phyloP scores from a whole-genome alignment of 2,113 vertebrate genomes.

The Pandion haliaetus region DNA sequence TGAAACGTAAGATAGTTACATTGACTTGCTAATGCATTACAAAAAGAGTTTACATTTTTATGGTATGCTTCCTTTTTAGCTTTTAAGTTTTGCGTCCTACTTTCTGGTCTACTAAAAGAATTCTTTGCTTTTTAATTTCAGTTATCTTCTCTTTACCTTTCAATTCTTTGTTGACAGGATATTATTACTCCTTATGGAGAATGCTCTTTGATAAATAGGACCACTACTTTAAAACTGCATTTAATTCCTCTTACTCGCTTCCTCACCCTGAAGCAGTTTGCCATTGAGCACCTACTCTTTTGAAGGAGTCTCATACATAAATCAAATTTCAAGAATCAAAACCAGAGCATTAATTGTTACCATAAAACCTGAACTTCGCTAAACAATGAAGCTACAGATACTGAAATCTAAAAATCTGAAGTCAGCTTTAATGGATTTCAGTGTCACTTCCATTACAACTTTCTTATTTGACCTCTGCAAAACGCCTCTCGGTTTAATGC shows the following conservation, averaged over 20 bases:
- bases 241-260: not conserved
- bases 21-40: not conserved
- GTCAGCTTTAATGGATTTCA: not conserved
- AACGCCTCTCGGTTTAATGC: not conserved
- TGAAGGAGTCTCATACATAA: not conserved
- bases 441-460: not conserved
- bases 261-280: not conserved
- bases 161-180: not conserved
- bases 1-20: not conserved
- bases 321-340: slow-evolving; percentile 1
- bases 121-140: not conserved
- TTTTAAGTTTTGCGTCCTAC: not conserved
- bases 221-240: not conserved
- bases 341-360: not conserved
- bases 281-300: not conserved
- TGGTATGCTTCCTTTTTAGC: not conserved
- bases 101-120: slow-evolving; percentile 4
- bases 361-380: not conserved
- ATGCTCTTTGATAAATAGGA: not conserved
- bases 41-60: not conserved
- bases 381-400: not conserved
- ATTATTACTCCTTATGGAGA: not conserved
- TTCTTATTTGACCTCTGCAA: not conserved
- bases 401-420: not conserved
- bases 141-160: not conserved